These are phyloP conservation scores for Actinia tenebrosa DNA, from an alignment of 64 coral and sea anemone genomes.

Conservation along the genomic window DNA sequence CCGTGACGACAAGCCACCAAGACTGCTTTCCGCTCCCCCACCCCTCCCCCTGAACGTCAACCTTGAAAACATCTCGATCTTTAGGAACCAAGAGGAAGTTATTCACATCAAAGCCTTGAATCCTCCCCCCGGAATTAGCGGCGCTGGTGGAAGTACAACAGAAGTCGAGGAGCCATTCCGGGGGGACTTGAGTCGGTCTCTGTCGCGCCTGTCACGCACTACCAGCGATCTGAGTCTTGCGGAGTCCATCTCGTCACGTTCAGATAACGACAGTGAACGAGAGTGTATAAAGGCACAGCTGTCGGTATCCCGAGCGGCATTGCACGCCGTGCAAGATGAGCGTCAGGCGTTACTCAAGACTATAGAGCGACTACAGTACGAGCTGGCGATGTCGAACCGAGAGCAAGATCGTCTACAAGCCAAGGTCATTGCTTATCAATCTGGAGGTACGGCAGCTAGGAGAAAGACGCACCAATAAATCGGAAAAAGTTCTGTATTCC, in stretches of 20 bases:
- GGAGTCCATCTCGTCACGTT: constrained; percentile 42
- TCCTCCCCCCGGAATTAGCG: background rate
- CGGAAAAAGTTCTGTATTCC: background rate
- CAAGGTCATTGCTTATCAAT: constrained; percentile 46
- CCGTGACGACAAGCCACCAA: constrained; percentile 52
- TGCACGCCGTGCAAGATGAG: constrained; percentile 73
- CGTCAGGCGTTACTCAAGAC: constrained; percentile 75
- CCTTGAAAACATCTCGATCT: constrained; percentile 65
- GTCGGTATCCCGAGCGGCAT: constrained; percentile 53
- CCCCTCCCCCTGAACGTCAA: constrained; percentile 75
- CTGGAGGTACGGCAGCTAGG: constrained; percentile 7
- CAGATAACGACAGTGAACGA: constrained; percentile 54
- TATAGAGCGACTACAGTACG: constrained; percentile 74
- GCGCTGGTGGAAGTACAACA: background rate
- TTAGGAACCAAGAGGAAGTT: constrained; percentile 48
- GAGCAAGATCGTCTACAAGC: constrained; percentile 88
- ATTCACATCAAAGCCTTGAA: constrained; percentile 49
- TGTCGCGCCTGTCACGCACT: constrained; percentile 39
- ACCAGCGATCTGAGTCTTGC: constrained; percentile 63
- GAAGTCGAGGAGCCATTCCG: background rate
- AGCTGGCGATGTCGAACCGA: constrained; percentile 80
- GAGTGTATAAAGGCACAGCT: constrained; percentile 66
- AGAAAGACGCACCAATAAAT: background rate
- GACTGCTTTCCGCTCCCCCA: constrained; percentile 60
- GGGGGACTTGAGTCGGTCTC: background rate